These are phyloP conservation scores for Colaptes auratus DNA, from an alignment of 2,113 vertebrate species.

Conservation along the genomic window DNA sequence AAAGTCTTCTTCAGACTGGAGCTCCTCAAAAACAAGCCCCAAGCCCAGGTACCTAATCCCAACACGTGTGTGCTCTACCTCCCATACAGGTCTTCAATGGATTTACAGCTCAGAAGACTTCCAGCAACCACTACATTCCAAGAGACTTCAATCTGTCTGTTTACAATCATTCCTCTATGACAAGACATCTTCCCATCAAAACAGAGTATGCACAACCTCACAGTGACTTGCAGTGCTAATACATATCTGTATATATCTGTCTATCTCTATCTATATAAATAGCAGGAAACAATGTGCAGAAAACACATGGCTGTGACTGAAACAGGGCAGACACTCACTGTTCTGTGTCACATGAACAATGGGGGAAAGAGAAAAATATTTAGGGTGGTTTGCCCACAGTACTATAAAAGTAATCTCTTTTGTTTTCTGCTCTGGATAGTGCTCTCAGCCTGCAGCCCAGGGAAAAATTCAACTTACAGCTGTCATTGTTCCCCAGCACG, in stretches of 20 bases:
- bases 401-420: neutral
- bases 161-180: no score
- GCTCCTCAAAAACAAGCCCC: neutral
- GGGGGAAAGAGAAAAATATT: neutral
- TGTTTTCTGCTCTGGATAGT: neutral
- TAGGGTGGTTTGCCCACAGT: neutral
- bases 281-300: neutral
- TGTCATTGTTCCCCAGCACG: neutral
- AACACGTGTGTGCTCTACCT: neutral
- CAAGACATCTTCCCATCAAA: neutral
- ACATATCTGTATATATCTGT: no score
- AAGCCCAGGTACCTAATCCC: neutral
- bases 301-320: neutral
- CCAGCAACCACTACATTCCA: neutral
- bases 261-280: neutral
- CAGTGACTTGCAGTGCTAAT: no score
- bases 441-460: neutral
- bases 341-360: neutral
- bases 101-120: neutral
- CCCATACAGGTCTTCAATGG: neutral
- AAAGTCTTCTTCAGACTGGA: neutral
- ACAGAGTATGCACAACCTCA: neutral
- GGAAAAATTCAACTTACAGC: neutral
- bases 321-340: neutral
- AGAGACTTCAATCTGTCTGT: neutral